These are phyloP conservation scores for Colossoma macropomum DNA, from an alignment of 2,113 vertebrate genomes.

Conservation along the genomic window DNA sequence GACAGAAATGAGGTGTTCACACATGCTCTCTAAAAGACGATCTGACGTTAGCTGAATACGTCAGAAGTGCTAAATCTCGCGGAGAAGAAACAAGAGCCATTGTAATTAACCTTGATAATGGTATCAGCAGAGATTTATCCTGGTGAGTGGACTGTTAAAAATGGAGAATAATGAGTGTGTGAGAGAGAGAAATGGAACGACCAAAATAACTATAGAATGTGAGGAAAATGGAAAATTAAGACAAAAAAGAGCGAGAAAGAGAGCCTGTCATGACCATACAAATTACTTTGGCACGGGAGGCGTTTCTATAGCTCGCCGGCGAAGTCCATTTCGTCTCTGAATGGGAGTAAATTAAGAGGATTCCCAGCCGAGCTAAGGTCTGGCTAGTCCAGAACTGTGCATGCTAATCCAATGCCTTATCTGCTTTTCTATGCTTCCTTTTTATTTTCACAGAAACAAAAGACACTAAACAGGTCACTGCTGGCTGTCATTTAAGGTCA, in stretches of 20 bases:
- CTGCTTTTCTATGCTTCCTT: slow-evolving; percentile 39
- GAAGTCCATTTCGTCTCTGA: slow-evolving; percentile 81
- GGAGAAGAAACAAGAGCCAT: background rate
- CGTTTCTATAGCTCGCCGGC: slow-evolving; percentile 70
- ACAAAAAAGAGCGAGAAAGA: slow-evolving; percentile 49
- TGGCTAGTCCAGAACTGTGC: slow-evolving; percentile 74
- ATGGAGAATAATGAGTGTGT: background rate
- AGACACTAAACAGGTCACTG: background rate
- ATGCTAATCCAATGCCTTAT: slow-evolving; percentile 75
- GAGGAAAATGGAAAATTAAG: slow-evolving; percentile 49
- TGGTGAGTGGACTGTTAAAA: background rate
- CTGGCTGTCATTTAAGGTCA: background rate
- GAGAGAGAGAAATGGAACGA: slow-evolving; percentile 32
- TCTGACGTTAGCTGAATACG: background rate
- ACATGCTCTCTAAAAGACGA: background rate
- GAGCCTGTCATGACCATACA: slow-evolving; percentile 63
- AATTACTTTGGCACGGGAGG: slow-evolving; percentile 72
- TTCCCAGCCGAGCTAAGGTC: slow-evolving; percentile 74
- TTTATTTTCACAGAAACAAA: slow-evolving; percentile 61
- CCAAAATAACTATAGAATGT: slow-evolving; percentile 20
- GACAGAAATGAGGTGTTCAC: slow-evolving; percentile 2
- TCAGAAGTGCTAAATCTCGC: slow-evolving; percentile 5
- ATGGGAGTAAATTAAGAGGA: slow-evolving; percentile 79
- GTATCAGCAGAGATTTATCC: slow-evolving; percentile 1
- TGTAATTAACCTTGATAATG: slow-evolving; percentile 38